These are phyloP conservation scores for Coluber constrictor DNA, from an alignment of 2,797 vertebrate species.

Conservation along the genomic window DNA sequence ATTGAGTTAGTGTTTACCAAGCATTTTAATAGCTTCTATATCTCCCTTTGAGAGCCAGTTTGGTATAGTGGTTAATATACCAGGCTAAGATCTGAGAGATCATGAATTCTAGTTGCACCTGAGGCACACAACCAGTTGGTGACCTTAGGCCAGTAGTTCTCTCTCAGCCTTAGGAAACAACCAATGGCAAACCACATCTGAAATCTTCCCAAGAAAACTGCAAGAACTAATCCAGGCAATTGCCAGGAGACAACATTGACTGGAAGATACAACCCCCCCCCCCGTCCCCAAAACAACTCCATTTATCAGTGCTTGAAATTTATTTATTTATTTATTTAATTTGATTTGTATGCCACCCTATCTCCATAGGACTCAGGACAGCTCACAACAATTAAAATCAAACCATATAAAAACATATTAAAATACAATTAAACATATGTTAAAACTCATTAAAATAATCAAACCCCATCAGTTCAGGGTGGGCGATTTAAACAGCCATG, in stretches of 20 bases:
- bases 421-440: too few relatives aligned
- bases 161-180: neutral
- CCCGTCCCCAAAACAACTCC: neutral
- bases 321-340: too few relatives aligned
- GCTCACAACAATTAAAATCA: too few relatives aligned
- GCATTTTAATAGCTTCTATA: neutral
- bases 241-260: neutral
- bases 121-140: neutral
- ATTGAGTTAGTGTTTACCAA: neutral
- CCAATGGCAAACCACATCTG: neutral
- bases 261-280: neutral
- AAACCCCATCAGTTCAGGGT: too few relatives aligned
- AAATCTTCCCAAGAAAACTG: neutral
- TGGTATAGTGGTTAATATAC: neutral
- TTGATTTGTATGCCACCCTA: too few relatives aligned
- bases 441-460: too few relatives aligned
- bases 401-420: too few relatives aligned
- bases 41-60: neutral
- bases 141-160: neutral
- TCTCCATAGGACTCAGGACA: too few relatives aligned
- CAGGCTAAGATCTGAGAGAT: neutral
- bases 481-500: too few relatives aligned
- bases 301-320: neutral
- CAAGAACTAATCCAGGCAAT: neutral
- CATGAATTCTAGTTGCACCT: neutral